Evolutionary conservation across 2,888 invertebrate genomes (phyloP).

Genomic region (Apantesis nais): DNA sequence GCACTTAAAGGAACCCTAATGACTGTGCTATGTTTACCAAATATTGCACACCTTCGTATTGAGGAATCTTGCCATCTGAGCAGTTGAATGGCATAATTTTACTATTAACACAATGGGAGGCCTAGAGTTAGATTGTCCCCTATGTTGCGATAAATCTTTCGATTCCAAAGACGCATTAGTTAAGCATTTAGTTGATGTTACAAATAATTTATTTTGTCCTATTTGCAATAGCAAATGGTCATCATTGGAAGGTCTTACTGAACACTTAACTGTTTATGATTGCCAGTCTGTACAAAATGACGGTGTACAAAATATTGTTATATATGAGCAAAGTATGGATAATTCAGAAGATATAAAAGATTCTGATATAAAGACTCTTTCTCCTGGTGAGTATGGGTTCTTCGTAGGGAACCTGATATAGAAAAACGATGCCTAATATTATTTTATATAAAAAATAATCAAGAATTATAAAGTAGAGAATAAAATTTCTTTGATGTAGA

Average conservation of each 20-base stretch:
- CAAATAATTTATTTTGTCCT: slow-evolving; percentile 85
- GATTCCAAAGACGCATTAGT: slow-evolving; percentile 82
- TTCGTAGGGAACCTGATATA: neutral
- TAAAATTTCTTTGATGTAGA: no score
- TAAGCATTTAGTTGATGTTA: slow-evolving; percentile 80
- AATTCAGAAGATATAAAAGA: slow-evolving; percentile 24
- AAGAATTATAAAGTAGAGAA: neutral
- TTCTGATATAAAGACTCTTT: slow-evolving; percentile 31
- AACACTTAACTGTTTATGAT: slow-evolving; percentile 82
- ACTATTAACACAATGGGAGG: slow-evolving; percentile 79
- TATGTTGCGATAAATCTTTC: slow-evolving; percentile 88
- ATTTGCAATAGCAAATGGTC: slow-evolving; percentile 84
- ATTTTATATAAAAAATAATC: neutral
- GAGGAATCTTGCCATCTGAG: slow-evolving; percentile 24
- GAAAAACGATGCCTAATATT: neutral
- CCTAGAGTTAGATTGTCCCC: slow-evolving; percentile 83
- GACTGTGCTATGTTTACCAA: slow-evolving; percentile 63
- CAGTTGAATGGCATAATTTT: slow-evolving; percentile 28
- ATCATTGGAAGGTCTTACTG: slow-evolving; percentile 82
- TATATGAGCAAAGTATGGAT: slow-evolving; percentile 32
- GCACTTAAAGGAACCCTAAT: slow-evolving; percentile 51
- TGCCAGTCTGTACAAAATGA: slow-evolving; percentile 50
- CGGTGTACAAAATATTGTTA: slow-evolving; percentile 36
- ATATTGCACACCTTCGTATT: slow-evolving; percentile 43
- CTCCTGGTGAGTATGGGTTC: slow-evolving; percentile 46